Base-by-base conservation (phyloP, 2,113 vertebrate genomes). In the Erythrocercus mccallii region DNA sequence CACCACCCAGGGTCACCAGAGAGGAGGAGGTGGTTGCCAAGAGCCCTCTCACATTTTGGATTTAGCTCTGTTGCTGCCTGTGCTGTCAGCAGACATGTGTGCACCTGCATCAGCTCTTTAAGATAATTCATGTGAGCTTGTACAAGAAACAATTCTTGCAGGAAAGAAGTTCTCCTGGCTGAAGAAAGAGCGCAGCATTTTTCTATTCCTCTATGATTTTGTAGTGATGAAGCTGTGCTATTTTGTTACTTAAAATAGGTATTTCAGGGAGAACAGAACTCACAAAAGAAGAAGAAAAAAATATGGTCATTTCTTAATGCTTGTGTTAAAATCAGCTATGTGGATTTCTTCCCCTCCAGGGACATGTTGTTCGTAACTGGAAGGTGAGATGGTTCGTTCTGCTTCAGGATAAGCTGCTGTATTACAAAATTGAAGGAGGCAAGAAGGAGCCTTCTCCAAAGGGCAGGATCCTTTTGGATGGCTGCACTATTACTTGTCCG, bases 321-420 rank as follows among this genome's bases (percentile, higher is more conserved):
- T 64, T 37, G 14, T 65, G 18, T 65, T 92, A 45, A 83, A 66
- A 18, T 54, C 22, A 37, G n/a, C 28, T 66, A 0, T 64, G 56
- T 78, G 77, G 4, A 57, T 90, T 92, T 97, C 68, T 97, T 90
- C 54, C 51, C 73, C 62, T 81, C 18, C 86, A 99, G 99, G 99
- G 99, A 27, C 99, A 99, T 38, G n/a, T 99, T 19, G 99, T 99
- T 66, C 99, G 98, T 50, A 99, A 99, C 97, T 99, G 99, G 99
- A 99, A 99, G 96, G 98, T 97, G 3, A 98, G 99, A 23, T 99
- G 99, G 99, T 99, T 99, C 15, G 98, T 99, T 77, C 92, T 99
- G 79, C 97, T 94, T 69, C 97, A 99, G 44, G 99, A 99, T 94
- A 98, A 98, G n/a, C 97, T 99, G 90, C 96, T 99, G 27, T 99